Evolutionary conservation across 1,140 invertebrate genomes (phyloP).

Genomic region (Atta cephalotes): DNA sequence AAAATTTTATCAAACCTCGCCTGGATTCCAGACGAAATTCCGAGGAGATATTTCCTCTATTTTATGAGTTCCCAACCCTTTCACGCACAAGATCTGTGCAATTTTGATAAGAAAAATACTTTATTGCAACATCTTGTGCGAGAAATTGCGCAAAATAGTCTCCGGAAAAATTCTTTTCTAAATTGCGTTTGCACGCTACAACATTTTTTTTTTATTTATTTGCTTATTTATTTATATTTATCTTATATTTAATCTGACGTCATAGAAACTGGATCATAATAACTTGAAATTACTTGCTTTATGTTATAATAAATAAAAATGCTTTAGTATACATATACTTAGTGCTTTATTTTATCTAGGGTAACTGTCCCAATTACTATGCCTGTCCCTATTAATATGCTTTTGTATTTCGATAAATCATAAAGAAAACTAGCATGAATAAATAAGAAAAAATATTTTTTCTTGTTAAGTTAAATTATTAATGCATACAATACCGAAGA

Average conservation of each 20-base stretch:
- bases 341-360: too few species aligned
- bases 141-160: background rate
- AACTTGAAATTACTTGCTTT: too few species aligned
- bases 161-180: constrained; percentile 16
- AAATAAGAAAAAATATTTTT: too few species aligned
- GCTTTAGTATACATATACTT: too few species aligned
- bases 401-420: too few species aligned
- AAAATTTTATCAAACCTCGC: constrained; percentile 63
- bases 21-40: constrained; percentile 43
- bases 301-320: too few species aligned
- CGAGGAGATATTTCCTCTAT: constrained; percentile 47
- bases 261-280: too few species aligned
- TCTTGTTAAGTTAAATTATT: too few species aligned
- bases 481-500: too few species aligned
- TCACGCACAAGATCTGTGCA: constrained; percentile 40
- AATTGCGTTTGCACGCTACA: background rate
- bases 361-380: too few species aligned
- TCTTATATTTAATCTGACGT: background rate
- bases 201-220: background rate
- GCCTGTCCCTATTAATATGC: too few species aligned
- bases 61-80: constrained; percentile 51
- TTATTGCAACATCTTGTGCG: constrained; percentile 26
- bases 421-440: too few species aligned
- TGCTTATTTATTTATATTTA: background rate
- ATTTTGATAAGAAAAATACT: constrained; percentile 52